These are phyloP conservation scores for Armadillidium nasatum DNA, from an alignment of 1,140 invertebrate species.

Conservation along the genomic window DNA sequence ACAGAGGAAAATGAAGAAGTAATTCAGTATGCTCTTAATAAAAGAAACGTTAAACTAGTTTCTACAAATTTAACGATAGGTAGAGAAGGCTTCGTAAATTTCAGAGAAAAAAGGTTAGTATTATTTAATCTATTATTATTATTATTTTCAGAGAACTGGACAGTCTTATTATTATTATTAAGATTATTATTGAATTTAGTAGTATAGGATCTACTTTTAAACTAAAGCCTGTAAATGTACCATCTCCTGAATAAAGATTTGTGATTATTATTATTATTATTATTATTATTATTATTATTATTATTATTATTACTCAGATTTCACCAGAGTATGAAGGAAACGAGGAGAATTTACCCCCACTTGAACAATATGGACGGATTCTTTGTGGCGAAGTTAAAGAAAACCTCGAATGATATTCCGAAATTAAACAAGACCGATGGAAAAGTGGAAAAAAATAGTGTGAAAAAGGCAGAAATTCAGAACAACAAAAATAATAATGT, in stretches of 20 bases:
- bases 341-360: conserved; percentile 92
- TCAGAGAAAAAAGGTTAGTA: conserved; percentile 57
- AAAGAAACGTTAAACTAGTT: conserved; percentile 85
- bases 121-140: too few species aligned
- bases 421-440: neutral
- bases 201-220: too few species aligned
- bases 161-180: too few species aligned
- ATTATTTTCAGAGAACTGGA: too few species aligned
- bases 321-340: conserved; percentile 85
- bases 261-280: too few species aligned
- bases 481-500: too few species aligned
- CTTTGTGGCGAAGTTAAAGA: conserved; percentile 97
- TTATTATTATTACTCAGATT: conserved; percentile 59
- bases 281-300: too few species aligned
- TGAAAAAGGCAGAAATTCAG: too few species aligned
- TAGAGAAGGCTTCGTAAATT: conserved; percentile 87
- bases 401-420: conserved; percentile 50
- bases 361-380: conserved; percentile 99
- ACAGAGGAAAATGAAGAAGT: conserved; percentile 96
- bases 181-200: too few species aligned
- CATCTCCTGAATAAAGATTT: too few species aligned
- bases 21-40: conserved; percentile 91
- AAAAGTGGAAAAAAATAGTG: too few species aligned
- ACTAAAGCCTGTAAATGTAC: too few species aligned
- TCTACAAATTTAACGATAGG: conserved; percentile 93